Base-by-base conservation (phyloP, 1,140 invertebrate species). In the Scylla paramamosain region DNA sequence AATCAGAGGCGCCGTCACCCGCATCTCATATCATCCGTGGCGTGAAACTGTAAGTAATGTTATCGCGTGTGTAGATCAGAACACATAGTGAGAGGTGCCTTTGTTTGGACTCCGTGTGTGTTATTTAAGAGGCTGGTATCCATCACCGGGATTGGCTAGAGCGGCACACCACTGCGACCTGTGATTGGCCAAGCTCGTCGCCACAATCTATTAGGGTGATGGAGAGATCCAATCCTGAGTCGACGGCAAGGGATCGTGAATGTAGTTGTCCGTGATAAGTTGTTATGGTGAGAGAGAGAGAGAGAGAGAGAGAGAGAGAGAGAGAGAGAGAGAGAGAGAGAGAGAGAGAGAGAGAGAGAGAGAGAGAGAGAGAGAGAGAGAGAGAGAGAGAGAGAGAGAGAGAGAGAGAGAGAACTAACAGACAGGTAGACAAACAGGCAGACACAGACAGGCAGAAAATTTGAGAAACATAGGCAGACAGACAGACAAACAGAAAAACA, bases 61-160 rank as follows among this genome's bases (percentile, higher is more conserved):
- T 77, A n/a, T 77, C 25, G 20, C 25, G 20, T 1, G 25, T n/a
- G 20, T 77, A n/a, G 4, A 77, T 77, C 67, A n/a, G 67, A 12
- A 77, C 67, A 77, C 20, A 77, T 77, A 77, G 67, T 20, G 67
- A 7, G 20, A 7, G 7, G 20, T 77, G n/a, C 52, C 16, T 59
- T 59, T 59, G 52, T 59, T 59, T 59, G 52, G 52, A 77, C 25
- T 12, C 67, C 4, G 10, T n/a, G 20, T n/a, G n/a, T 25, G 67
- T n/a, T 77, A n/a, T 77, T 77, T 88, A 88, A 28, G 7, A 20
- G 86, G 0, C 86, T 16, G 86, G 86, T 88, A 88, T 88, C 86
- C 86, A 88, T 88, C 86, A 88, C 86, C 12, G 86, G 86, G 16
- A 88, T 88, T 88, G 86, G 86, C 86, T 88, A 20, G 20, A 0